Percentiles rank a stretch among this genome's conserved stretches.
Conservation (phyloP, 2,797 vertebrate species). For the Fratercula arctica region DNA sequence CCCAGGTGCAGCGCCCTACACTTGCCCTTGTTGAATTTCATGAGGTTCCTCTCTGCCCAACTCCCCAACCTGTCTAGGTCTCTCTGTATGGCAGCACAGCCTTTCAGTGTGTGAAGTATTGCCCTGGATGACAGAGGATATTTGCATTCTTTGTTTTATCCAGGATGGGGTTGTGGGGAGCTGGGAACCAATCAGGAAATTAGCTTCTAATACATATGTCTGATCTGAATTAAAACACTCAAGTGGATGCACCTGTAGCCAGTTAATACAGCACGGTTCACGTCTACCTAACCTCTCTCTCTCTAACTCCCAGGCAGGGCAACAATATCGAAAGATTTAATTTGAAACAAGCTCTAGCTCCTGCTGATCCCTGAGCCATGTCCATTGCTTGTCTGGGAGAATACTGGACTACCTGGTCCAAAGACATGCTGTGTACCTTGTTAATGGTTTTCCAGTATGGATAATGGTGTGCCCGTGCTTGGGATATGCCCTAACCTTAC, state of each 20-base stretch:
- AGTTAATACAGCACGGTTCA: background rate
- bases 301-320: background rate
- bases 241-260: background rate
- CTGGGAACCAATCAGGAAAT: background rate
- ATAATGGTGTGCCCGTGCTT: background rate
- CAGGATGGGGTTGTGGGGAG: background rate
- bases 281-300: background rate
- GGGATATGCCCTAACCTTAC: background rate
- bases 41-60: no score
- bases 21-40: no score
- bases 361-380: background rate
- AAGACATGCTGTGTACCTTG: background rate
- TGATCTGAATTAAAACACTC: background rate
- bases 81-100: no score
- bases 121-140: background rate
- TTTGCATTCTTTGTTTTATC: background rate
- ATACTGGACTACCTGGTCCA: background rate
- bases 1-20: no score
- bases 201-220: background rate
- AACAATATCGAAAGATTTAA: background rate
- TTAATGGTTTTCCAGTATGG: background rate
- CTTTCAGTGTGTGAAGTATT: background rate
- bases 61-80: no score
- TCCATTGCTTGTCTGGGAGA: background rate
- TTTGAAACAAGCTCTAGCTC: background rate